These are phyloP conservation scores for Coluber constrictor DNA, from an alignment of 2,797 vertebrate genomes.

Conservation along the genomic window DNA sequence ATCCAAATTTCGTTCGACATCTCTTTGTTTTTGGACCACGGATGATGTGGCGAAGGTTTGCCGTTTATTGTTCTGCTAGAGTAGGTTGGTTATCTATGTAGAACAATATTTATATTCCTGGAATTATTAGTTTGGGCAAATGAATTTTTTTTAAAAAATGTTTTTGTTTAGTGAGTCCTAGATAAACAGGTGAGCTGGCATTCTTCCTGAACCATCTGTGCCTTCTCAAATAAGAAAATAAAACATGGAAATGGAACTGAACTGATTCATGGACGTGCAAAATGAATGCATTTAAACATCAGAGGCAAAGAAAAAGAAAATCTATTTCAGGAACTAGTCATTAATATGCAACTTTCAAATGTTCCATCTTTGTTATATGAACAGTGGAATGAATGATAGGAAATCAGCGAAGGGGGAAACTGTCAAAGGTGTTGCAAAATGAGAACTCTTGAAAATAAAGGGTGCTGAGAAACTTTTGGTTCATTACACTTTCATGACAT, in stretches of 20 bases:
- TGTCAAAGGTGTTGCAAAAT: not conserved
- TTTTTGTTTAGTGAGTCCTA: conserved; percentile 54
- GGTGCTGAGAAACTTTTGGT: not conserved
- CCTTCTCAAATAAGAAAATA: conserved; percentile 42
- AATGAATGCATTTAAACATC: conserved; percentile 32
- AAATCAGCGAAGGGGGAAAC: not conserved
- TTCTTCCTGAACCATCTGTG: conserved; percentile 44
- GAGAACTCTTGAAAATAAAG: not conserved
- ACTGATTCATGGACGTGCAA: conserved; percentile 1
- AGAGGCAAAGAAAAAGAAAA: too few relatives aligned
- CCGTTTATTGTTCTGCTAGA: conserved; percentile 1
- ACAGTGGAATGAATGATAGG: conserved; percentile 32
- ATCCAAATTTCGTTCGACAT: conserved; percentile 37
- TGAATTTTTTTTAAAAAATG: conserved; percentile 46
- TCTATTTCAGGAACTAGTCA: conserved; percentile 16
- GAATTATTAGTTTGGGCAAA: conserved; percentile 54
- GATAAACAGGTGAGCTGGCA: conserved; percentile 43
- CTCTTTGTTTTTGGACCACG: conserved; percentile 48
- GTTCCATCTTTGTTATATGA: conserved; percentile 17
- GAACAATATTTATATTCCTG: conserved; percentile 48
- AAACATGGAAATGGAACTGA: conserved; percentile 35
- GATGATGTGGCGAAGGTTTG: not conserved
- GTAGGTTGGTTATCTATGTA: conserved; percentile 30
- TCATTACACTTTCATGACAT: not conserved
- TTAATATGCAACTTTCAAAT: conserved; percentile 29